These are phyloP conservation scores for Leucania comma DNA, from an alignment of 2,888 invertebrate genomes.

Conservation along the genomic window DNA sequence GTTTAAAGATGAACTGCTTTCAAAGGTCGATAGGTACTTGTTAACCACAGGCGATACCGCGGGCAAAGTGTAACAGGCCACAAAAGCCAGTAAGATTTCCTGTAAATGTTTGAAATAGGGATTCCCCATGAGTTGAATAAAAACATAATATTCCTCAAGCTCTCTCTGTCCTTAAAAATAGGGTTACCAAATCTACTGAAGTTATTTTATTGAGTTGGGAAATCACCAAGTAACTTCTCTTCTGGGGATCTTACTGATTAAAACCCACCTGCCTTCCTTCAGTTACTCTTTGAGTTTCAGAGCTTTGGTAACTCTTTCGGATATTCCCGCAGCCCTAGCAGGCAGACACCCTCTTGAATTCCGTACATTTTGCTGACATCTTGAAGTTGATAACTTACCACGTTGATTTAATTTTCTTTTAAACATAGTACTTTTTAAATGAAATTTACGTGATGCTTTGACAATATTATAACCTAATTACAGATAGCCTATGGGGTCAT, in stretches of 20 bases:
- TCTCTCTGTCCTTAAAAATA: slow-evolving; percentile 35
- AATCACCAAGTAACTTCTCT: no score
- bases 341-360: no score
- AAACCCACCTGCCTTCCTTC: no score
- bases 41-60: slow-evolving; percentile 11
- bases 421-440: neutral
- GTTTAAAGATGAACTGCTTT: neutral
- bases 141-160: slow-evolving; percentile 50
- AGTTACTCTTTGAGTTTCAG: no score
- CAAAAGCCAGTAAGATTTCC: slow-evolving; percentile 30
- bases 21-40: neutral
- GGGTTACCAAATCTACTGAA: slow-evolving; percentile 34
- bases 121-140: slow-evolving; percentile 26
- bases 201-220: no score
- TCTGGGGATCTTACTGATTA: no score
- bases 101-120: slow-evolving; percentile 48
- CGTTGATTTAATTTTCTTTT: neutral
- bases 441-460: no score
- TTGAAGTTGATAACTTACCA: neutral
- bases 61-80: neutral
- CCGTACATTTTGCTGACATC: no score
- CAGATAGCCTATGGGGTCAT: no score
- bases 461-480: no score
- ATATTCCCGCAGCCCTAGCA: no score
- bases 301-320: no score